Percentiles rank a stretch among this genome's conserved stretches.
Conservation (phyloP, 2,113 vertebrate species). For the Gnathonemus longibarbis region DNA sequence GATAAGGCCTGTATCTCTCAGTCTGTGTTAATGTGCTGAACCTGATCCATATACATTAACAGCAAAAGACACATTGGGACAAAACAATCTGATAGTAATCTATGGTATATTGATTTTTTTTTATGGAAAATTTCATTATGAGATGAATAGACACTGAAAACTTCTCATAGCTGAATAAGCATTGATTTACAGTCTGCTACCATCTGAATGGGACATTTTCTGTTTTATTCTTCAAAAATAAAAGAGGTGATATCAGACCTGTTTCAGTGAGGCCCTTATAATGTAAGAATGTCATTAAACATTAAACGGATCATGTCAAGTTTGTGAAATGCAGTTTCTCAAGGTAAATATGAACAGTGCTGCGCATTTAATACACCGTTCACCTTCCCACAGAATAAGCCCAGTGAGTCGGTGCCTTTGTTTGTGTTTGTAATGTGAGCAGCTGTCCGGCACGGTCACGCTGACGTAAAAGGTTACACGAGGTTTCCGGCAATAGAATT, state of each 20-base stretch:
- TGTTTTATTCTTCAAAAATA: background rate
- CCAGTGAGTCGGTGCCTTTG: background rate
- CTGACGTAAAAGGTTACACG: background rate
- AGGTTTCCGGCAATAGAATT: background rate
- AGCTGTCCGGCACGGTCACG: background rate
- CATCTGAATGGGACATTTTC: background rate
- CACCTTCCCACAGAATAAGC: background rate
- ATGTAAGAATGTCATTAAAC: background rate
- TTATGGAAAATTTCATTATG: background rate
- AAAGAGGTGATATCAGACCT: background rate
- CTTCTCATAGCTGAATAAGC: background rate
- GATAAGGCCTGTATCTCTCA: constrained; percentile 9
- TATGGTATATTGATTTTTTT: background rate
- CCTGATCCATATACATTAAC: background rate
- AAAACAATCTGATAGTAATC: background rate
- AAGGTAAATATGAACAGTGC: background rate
- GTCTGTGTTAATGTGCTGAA: constrained; percentile 53
- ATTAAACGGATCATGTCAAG: background rate
- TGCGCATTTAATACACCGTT: background rate
- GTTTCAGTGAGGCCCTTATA: background rate
- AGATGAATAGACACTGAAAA: background rate
- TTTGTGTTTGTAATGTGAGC: background rate
- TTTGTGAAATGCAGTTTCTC: background rate
- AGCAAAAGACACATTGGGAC: background rate
- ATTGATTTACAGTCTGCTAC: background rate